Percentiles rank a stretch among this genome's conserved stretches.
Evolutionary conservation across 1,140 invertebrate species (phyloP).

Genomic region (Hylaeus volcanicus): DNA sequence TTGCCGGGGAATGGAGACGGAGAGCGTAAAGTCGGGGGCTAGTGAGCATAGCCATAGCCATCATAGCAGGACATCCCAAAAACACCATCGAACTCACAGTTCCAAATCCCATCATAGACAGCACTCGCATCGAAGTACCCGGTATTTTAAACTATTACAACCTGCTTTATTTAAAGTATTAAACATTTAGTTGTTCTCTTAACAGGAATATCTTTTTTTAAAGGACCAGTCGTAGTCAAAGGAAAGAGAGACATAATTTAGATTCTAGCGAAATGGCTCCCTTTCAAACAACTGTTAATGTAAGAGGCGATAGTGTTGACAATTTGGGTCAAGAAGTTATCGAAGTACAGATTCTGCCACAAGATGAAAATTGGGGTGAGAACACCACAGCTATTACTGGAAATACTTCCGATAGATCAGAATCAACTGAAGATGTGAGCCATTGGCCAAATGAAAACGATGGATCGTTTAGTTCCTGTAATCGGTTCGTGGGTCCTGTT

Average conservation of each 20-base stretch:
- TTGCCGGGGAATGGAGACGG: conserved; percentile 79
- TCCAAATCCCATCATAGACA: conserved; percentile 78
- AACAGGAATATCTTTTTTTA: neutral
- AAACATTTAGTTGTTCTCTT: neutral
- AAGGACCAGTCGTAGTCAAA: conserved; percentile 76
- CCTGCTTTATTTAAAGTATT: neutral
- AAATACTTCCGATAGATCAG: conserved; percentile 96
- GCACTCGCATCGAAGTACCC: conserved; percentile 78
- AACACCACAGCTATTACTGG: conserved; percentile 98
- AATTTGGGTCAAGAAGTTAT: conserved; percentile 89
- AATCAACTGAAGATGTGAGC: conserved; percentile 94
- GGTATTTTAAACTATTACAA: conserved; percentile 62
- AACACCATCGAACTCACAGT: conserved; percentile 76
- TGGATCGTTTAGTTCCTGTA: conserved; percentile 87
- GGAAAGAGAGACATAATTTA: conserved; percentile 74
- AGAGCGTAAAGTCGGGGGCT: conserved; percentile 79
- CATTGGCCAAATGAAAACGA: conserved; percentile 89
- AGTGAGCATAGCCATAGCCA: conserved; percentile 80
- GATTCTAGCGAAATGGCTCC: conserved; percentile 84
- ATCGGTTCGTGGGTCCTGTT: conserved; percentile 89
- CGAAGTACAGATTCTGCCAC: conserved; percentile 95
- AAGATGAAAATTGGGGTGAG: conserved; percentile 99
- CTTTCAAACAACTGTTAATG: conserved; percentile 90
- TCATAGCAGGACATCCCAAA: conserved; percentile 73
- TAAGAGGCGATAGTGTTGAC: conserved; percentile 85